Evolutionary conservation across 2,888 invertebrate genomes (phyloP).

Genomic region (Pogonocherus hispidulus): DNA sequence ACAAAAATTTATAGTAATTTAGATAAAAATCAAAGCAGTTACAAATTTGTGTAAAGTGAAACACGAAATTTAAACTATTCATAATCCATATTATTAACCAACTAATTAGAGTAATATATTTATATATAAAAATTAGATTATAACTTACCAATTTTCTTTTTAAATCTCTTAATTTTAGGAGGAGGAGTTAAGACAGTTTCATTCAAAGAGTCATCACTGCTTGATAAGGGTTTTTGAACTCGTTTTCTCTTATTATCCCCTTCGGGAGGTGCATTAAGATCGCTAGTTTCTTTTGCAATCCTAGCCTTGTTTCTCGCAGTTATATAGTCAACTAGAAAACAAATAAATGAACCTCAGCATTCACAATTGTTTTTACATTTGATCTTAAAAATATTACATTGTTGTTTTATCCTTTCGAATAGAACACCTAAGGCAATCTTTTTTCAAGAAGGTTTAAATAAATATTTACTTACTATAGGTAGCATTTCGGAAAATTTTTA

Average conservation of each 20-base stretch:
- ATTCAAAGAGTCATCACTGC: constrained; percentile 14
- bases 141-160: neutral
- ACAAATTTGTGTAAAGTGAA: too few species aligned
- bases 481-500: constrained; percentile 27
- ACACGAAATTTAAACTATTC: too few species aligned
- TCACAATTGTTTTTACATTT: too few species aligned
- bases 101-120: too few species aligned
- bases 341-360: neutral
- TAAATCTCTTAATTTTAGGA: neutral
- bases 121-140: too few species aligned
- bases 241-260: neutral
- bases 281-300: constrained; percentile 19
- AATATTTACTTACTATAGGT: constrained; percentile 15
- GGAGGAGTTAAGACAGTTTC: neutral
- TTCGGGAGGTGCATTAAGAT: constrained; percentile 6
- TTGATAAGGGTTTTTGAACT: constrained; percentile 13
- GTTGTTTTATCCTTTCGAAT: neutral
- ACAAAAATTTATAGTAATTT: neutral
- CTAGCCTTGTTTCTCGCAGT: constrained; percentile 9
- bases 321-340: constrained; percentile 19
- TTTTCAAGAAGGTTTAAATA: too few species aligned
- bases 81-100: too few species aligned
- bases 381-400: too few species aligned
- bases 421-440: too few species aligned
- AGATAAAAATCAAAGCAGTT: neutral